A percentile compares a stretch with the other conserved stretches of the same genome.
Conservation (phyloP, 2,113 vertebrate genomes). For the Indicator indicator region DNA sequence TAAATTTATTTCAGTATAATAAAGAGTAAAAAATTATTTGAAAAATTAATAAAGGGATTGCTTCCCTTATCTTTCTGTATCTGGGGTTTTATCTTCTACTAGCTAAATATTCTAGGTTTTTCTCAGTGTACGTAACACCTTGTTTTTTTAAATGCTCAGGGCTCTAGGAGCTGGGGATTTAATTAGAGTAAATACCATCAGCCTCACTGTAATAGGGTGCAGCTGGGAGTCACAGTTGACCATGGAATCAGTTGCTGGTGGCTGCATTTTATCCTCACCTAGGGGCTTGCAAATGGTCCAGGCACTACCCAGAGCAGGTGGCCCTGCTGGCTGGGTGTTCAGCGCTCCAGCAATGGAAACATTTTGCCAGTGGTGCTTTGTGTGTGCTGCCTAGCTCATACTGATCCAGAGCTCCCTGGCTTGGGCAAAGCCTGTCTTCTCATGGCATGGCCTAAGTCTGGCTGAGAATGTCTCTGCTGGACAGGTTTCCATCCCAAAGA, state of each 20-base stretch:
- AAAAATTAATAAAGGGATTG: neutral
- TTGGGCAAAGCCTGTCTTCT: neutral
- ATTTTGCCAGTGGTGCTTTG: neutral
- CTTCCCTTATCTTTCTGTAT: neutral
- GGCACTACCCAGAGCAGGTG: neutral
- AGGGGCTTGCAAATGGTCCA: neutral
- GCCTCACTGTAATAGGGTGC: neutral
- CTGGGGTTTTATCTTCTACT: neutral
- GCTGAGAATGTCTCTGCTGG: neutral
- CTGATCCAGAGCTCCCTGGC: neutral
- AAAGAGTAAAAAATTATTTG: neutral
- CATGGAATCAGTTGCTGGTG: neutral
- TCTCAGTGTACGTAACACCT: rapidly evolving
- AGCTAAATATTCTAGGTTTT: neutral
- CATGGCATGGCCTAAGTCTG: neutral
- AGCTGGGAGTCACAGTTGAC: neutral
- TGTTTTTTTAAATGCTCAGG: neutral
- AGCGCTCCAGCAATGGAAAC: rapidly evolving
- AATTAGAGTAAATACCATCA: neutral
- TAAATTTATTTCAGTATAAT: neutral
- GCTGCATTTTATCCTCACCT: neutral
- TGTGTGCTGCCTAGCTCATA: rapidly evolving
- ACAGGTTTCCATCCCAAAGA: neutral
- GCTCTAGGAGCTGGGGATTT: neutral
- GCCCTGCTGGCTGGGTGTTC: neutral